Base-by-base conservation (phyloP, 2,113 vertebrate species). In the Scatophagus argus region DNA sequence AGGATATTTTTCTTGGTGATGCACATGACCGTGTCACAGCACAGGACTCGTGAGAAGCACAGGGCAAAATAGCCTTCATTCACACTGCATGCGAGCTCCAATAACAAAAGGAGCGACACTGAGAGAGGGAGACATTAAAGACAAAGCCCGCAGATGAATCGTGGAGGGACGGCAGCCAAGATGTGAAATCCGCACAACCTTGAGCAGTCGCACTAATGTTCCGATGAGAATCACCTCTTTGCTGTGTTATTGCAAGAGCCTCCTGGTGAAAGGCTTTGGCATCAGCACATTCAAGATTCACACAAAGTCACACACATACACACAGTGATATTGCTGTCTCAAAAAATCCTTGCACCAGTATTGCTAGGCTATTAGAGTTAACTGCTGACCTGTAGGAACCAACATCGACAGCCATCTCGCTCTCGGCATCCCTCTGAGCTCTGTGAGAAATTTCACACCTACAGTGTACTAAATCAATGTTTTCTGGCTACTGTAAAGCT, bases 341-440 rank as follows among this genome's bases (percentile, higher is more conserved):
- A 56, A 69, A 74, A 61, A 62, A 65, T 69, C 41, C 65, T 54
- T 69, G 73, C 74, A 59, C 66, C 71, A 47, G 43, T 66, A 74
- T 60, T 70, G 51, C 58, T 43, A 13, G n/a, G 67, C 73, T 79
- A 66, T 82, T 85, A 81, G 76, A 70, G 46, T 75, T 74, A 74
- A 82, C 77, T 83, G 84, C 82, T 81, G 87, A 89, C 75, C 80
- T 85, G 78, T 63, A 69, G 76, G 67, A 86, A 63, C 56, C 7
- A 70, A 63, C 75, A 59, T 76, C 51, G 46, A 71, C 64, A 70
- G 74, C 78, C 31, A 46, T 85, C 79, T 73, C 21, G 6, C 39
- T 25, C 61, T 64, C 49, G 62, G 56, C 62, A 25, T 52, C 74
- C 47, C 54, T 71, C 61, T 46, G 17, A 68, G 41, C 67, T 32